Percentiles rank a stretch among this genome's conserved stretches.
These are phyloP conservation scores for Circaetus cinerascens DNA, from an alignment of 2,113 vertebrate genomes.

Conservation along the genomic window DNA sequence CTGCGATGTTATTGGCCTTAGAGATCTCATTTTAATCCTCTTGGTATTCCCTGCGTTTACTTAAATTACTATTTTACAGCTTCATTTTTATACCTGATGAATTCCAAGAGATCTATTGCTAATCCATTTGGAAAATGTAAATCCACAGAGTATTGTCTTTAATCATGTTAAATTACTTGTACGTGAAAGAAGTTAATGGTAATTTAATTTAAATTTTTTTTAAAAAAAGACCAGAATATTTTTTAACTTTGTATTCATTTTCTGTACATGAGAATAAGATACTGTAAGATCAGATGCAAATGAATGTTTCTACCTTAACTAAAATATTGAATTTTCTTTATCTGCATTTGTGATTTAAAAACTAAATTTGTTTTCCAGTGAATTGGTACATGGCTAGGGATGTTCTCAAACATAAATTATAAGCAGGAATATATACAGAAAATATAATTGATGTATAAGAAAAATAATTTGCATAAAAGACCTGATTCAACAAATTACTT, in stretches of 20 bases:
- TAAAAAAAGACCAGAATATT: neutral
- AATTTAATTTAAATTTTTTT: constrained; percentile 29
- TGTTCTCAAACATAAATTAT: neutral
- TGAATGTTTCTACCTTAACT: neutral
- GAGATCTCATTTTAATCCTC: constrained; percentile 47
- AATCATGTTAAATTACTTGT: constrained; percentile 23
- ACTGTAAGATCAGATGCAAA: neutral
- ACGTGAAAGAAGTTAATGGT: neutral
- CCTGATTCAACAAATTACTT: neutral
- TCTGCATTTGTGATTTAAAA: neutral
- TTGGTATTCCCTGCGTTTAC: constrained; percentile 53
- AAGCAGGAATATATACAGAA: neutral
- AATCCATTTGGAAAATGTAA: constrained; percentile 63
- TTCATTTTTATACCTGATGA: constrained; percentile 44
- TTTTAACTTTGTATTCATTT: neutral
- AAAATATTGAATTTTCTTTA: neutral
- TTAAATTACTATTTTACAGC: constrained; percentile 58
- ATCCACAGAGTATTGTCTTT: constrained; percentile 41
- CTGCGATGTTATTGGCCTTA: neutral
- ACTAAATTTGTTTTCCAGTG: neutral
- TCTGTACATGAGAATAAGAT: neutral
- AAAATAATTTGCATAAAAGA: neutral
- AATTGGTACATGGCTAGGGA: neutral
- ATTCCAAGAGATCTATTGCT: constrained; percentile 38
- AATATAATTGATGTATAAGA: neutral